Evolutionary conservation across 2,113 vertebrate species (phyloP).

Genomic region (Litocranius walleri): DNA sequence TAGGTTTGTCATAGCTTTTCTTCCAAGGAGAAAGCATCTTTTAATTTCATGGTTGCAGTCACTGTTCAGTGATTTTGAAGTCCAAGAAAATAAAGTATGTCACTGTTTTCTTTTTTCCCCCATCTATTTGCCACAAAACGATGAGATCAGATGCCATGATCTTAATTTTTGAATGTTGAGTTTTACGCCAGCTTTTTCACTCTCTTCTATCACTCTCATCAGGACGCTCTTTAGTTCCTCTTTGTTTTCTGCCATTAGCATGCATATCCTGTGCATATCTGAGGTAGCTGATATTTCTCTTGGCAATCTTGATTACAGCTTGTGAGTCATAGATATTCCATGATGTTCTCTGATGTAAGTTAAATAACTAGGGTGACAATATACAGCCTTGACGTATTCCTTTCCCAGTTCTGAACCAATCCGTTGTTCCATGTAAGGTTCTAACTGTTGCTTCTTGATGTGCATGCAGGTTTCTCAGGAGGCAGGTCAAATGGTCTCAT

Average conservation of each 20-base stretch:
- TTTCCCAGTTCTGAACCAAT: background rate
- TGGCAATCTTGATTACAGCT: background rate
- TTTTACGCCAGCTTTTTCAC: background rate
- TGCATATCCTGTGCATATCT: background rate
- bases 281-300: background rate
- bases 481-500: background rate
- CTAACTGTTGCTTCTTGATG: background rate
- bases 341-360: background rate
- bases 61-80: background rate
- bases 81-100: background rate
- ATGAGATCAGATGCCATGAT: background rate
- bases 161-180: background rate
- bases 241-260: background rate
- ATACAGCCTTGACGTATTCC: background rate
- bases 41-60: background rate
- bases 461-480: background rate
- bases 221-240: background rate
- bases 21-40: background rate
- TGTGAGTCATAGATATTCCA: background rate
- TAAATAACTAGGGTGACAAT: background rate
- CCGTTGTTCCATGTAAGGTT: background rate
- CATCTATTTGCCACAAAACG: background rate
- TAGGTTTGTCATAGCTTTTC: background rate
- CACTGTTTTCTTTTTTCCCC: fast-evolving
- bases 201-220: background rate